Conservation (phyloP, 37 sponge, comb jelly and placozoan genomes). For the Sycon ciliatum region DNA sequence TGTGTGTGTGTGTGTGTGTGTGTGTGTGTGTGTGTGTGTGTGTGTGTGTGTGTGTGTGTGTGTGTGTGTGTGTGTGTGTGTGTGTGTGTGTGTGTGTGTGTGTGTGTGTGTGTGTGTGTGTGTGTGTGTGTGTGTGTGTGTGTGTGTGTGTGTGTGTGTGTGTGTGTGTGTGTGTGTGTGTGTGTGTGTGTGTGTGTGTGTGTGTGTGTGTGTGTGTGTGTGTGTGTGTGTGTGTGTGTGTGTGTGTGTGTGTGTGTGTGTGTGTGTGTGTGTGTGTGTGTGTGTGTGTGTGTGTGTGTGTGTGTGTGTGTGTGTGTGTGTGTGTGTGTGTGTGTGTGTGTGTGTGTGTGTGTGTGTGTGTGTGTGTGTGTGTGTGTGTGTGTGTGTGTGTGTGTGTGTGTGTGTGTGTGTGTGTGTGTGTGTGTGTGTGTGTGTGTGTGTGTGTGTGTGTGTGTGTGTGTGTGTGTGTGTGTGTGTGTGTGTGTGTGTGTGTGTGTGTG, state of each 20-base stretch:
- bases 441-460: conserved; percentile 5
- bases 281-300: not conserved
- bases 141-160: not conserved
- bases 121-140: conserved; percentile 5
- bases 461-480: conserved; percentile 5
- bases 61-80: not conserved
- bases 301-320: not conserved
- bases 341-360: conserved; percentile 5
- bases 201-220: conserved; percentile 1
- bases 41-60: conserved; percentile 1
- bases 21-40: not conserved
- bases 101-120: not conserved
- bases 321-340: conserved; percentile 5
- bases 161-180: conserved; percentile 1
- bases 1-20: conserved; percentile 1
- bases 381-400: not conserved
- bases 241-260: conserved; percentile 5
- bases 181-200: conserved; percentile 1
- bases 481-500: conserved; percentile 20
- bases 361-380: conserved; percentile 5
- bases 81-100: not conserved
- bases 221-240: conserved; percentile 5
- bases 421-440: conserved; percentile 19
- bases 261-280: not conserved
- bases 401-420: conserved; percentile 17